Base-by-base conservation (phyloP, 2,797 vertebrate species). In the Gymnoscopelus braueri region DNA sequence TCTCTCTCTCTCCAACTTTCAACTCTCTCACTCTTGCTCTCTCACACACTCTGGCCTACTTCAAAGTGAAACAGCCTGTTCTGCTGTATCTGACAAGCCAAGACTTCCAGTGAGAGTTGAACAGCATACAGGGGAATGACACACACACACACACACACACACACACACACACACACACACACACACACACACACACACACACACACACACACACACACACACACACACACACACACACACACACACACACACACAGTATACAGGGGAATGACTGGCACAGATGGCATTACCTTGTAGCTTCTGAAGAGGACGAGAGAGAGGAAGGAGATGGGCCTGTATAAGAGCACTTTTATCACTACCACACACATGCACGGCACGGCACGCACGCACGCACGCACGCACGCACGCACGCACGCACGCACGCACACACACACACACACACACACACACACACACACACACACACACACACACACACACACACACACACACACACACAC, bases 221-320 rank as follows among this genome's bases (percentile, higher is more conserved):
- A 63, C 64, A 19, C 19, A 19, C 19, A 19, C 19, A 19, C 19
- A 19, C 19, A 19, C 19, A 19, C 19, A 19, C 19, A 19, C 19
- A 19, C 19, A 19, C 19, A 19, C 19, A 19, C 19, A 19, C 19
- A 19, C 19, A 63, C 64, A n/a, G n/a, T n/a, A n/a, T n/a, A n/a
- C n/a, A n/a, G n/a, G n/a, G n/a, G n/a, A n/a, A n/a, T n/a, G 75
- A 78, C 78, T 80, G 77, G 78, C 78, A 86, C 80, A 79, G 76
- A 83, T 84, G 86, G 70, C 71, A 83, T 85, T 83, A 83, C 82
- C 66, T 72, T 80, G 78, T 67, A 79, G 67, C 63, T 75, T 72
- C 71, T 62, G 49, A 85, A 19, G 69, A 78, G 49, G 29, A 67
- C 73, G 54, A 60, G 80, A 83, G 75, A 75, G 56, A 44, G 71